phyloP scores from a whole-genome alignment of 2,113 vertebrate genomes.

The Pseudopodoces humilis region DNA sequence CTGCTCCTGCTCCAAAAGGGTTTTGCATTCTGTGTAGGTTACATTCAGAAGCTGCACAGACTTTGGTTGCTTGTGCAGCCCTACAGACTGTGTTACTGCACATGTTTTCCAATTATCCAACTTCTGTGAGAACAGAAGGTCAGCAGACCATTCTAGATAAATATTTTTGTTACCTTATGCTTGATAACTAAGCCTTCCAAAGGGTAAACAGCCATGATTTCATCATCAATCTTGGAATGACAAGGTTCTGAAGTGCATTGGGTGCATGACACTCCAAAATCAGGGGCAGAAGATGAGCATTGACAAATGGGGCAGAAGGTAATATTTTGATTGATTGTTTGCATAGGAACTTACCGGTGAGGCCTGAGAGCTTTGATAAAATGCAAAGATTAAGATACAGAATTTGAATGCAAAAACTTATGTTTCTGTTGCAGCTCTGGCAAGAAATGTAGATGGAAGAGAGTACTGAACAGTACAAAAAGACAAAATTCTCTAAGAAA shows the following conservation, averaged over 20 bases:
- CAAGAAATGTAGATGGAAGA: neutral
- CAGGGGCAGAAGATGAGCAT: neutral
- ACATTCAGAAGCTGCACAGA: neutral
- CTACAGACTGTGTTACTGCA: neutral
- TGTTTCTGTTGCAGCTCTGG: neutral
- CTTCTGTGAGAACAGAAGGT: slow-evolving; percentile 35
- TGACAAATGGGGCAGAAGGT: neutral
- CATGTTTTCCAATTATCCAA: neutral
- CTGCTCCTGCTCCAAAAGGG: neutral
- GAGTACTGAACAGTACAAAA: neutral
- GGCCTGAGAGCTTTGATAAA: neutral
- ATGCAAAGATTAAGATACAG: neutral
- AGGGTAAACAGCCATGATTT: slow-evolving; percentile 13
- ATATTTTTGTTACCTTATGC: slow-evolving; percentile 20
- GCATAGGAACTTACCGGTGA: neutral
- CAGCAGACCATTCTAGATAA: slow-evolving; percentile 13
- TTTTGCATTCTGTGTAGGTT: neutral
- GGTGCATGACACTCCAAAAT: neutral
- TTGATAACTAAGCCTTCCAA: slow-evolving; percentile 4
- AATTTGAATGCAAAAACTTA: neutral
- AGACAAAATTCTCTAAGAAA: neutral
- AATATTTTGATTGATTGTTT: neutral
- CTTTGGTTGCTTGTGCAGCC: neutral
- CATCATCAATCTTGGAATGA: slow-evolving; percentile 8
- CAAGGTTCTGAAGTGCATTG: slow-evolving; percentile 5